Evolutionary conservation across 2,888 invertebrate genomes (phyloP).

Genomic region (Mantis religiosa): DNA sequence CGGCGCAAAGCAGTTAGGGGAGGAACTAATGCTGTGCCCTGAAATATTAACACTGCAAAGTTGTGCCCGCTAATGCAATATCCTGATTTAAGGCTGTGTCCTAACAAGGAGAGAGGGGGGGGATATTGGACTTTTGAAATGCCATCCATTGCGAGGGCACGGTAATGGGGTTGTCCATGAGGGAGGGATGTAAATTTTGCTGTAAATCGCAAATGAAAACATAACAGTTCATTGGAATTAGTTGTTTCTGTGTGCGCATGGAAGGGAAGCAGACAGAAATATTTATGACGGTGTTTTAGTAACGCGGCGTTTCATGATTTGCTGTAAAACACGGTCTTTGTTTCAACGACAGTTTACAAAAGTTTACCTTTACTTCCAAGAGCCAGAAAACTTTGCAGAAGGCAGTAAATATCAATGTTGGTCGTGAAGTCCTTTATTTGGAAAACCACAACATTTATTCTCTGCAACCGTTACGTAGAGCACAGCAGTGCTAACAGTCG

Average conservation of each 20-base stretch:
- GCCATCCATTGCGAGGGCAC: not conserved
- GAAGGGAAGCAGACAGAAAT: not conserved
- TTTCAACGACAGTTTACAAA: too few species aligned
- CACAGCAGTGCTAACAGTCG: too few species aligned
- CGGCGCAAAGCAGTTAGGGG: too few species aligned
- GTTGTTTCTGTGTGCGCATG: not conserved
- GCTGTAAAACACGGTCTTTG: not conserved
- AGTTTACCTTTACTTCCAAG: too few species aligned
- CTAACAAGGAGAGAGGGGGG: not conserved
- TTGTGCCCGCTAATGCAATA: not conserved
- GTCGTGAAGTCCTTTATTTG: too few species aligned
- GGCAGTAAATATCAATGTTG: too few species aligned
- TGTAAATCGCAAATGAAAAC: not conserved
- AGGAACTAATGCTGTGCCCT: not conserved
- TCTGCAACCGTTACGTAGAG: too few species aligned
- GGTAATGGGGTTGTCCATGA: not conserved
- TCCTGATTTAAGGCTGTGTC: not conserved
- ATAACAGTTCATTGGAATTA: not conserved
- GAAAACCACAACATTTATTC: too few species aligned
- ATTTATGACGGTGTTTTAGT: not conserved
- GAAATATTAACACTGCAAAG: slow-evolving; percentile 6
- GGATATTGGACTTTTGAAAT: not conserved
- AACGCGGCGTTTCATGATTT: not conserved
- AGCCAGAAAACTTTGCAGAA: too few species aligned
- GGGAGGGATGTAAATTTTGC: not conserved